Base-by-base conservation (phyloP, 2,797 vertebrate genomes). In the Alectoris magna region DNA sequence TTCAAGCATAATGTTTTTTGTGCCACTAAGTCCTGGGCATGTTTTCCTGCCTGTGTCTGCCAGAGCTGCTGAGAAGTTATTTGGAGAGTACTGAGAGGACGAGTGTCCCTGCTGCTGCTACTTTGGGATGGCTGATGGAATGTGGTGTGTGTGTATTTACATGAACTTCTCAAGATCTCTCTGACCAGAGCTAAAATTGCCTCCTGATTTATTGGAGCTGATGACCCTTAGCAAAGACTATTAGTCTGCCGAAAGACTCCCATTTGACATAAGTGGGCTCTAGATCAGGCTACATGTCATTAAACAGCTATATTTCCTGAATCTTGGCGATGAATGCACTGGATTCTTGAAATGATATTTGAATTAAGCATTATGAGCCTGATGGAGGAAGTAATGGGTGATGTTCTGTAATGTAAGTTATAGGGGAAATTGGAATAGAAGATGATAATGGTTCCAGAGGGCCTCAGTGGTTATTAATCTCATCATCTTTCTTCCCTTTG, bases 241-340 rank as follows among this genome's bases (percentile, higher is more conserved):
- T 78, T 82, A 55, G n/a, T 75, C 39, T 72, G 13, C 55, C 64
- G 64, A 66, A 88, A 94, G 64, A 66, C 51, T 83, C 51, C 67
- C 66, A 24, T 84, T 87, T 84, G 79, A 68, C 14, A 0, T 73
- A 77, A 87, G 86, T 81, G 62, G 46, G 62, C 88, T 84, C 89
- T 87, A 77, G 74, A 77, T 92, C 59, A 90, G 84, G 68, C 64
- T 88, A 83, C 36, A 24, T 79, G 49, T 69, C 64, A 69, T 90
- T 90, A 86, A 83, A 68, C 63, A 83, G 60, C 58, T 70, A 24
- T 66, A 68, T 91, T 87, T 89, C 69, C 72, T 88, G 76, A 34
- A 23, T 92, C 67, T 72, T 79, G 64, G 76, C 75, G 80, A 75
- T 87, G 59, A 59, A 94, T 41, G 29, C 44, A 8, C 63, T 88